phyloP scores from a whole-genome alignment of 2,888 invertebrate genomes.

The Palloptera scutellata region DNA sequence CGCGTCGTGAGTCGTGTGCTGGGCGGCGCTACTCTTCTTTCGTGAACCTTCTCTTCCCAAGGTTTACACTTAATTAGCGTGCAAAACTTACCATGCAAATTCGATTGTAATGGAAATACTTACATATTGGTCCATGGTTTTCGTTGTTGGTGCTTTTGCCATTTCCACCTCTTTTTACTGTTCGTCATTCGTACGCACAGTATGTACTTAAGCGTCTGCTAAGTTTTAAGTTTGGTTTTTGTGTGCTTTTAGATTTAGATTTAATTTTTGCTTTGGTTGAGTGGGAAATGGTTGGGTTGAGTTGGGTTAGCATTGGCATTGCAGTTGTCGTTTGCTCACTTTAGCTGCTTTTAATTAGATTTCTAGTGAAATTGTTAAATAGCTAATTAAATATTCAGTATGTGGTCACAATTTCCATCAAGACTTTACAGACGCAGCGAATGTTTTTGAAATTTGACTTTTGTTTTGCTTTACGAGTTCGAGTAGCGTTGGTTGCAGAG shows the following conservation, averaged over 20 bases:
- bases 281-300: too few relatives aligned
- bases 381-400: slow-evolving; percentile 28
- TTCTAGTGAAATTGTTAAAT: slow-evolving; percentile 21
- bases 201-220: too few relatives aligned
- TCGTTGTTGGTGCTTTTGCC: not conserved
- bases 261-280: too few relatives aligned
- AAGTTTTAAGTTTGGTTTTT: too few relatives aligned
- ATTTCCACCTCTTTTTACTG: not conserved
- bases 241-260: too few relatives aligned
- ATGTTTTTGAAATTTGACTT: too few relatives aligned
- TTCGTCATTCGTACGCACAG: not conserved
- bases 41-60: slow-evolving; percentile 15
- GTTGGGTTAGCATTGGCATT: too few relatives aligned
- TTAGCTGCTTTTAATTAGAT: slow-evolving; percentile 26
- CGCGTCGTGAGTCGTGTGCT: too few relatives aligned
- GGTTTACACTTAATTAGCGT: slow-evolving; percentile 32
- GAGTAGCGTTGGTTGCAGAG: too few relatives aligned
- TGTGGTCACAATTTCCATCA: not conserved
- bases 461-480: too few relatives aligned
- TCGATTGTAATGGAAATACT: slow-evolving; percentile 24
- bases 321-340: too few relatives aligned
- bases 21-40: not conserved
- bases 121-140: slow-evolving; percentile 14
- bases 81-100: slow-evolving; percentile 22
- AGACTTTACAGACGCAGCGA: too few relatives aligned